Percentiles rank a stretch among this genome's conserved stretches.
phyloP scores from a whole-genome alignment of 2,113 vertebrate species.

The Peromyscus leucopus region DNA sequence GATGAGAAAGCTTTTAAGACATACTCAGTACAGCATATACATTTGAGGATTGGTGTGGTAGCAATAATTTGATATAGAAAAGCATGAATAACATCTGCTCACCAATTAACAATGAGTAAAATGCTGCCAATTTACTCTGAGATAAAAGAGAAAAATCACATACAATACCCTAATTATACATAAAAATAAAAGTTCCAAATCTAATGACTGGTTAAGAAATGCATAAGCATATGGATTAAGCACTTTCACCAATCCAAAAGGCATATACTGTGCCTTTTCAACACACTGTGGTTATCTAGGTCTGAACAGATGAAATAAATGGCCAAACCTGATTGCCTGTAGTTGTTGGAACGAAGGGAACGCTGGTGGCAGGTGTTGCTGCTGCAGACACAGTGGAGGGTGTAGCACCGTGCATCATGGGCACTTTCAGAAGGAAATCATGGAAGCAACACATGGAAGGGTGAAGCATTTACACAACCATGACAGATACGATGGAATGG shows the following conservation, averaged over 20 bases:
- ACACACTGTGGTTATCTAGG: conserved; percentile 72
- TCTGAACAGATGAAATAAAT: conserved; percentile 90
- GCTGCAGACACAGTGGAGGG: conserved; percentile 98
- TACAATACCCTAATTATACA: conserved; percentile 54
- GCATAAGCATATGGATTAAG: not conserved
- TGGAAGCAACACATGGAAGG: conserved; percentile 92
- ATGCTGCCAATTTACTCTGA: conserved; percentile 69
- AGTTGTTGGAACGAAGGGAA: conserved; percentile 97
- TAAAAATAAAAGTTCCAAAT: conserved; percentile 42
- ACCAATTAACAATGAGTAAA: conserved; percentile 61
- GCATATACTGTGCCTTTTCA: conserved; percentile 58
- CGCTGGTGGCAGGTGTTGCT: conserved; percentile 97
- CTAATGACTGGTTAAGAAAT: not conserved
- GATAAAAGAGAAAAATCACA: conserved; percentile 68
- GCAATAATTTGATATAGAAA: conserved; percentile 69
- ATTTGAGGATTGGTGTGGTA: conserved; percentile 82
- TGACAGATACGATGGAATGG: conserved; percentile 91
- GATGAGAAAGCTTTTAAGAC: conserved; percentile 70
- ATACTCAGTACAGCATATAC: conserved; percentile 77
- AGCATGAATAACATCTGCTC: conserved; percentile 71
- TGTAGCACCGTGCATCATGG: conserved; percentile 99
- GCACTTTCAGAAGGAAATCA: conserved; percentile 97
- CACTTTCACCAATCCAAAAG: conserved; percentile 73
- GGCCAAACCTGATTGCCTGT: conserved; percentile 99
- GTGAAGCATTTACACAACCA: conserved; percentile 94